Conservation (phyloP, 2,888 invertebrate species). For the Apotomis turbidana region DNA sequence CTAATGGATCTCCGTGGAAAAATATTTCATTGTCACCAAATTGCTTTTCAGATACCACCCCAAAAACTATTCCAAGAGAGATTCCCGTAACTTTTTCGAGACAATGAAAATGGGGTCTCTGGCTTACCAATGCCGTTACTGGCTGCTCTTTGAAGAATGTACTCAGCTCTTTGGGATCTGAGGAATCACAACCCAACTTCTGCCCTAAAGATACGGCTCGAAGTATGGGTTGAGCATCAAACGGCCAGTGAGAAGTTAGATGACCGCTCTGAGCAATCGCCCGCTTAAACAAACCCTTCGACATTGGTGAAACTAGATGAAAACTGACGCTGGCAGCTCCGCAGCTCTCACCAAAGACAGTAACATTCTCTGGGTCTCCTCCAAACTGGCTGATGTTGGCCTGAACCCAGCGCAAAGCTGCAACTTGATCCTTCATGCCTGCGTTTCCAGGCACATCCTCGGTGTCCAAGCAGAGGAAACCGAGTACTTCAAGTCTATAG, state of each 20-base stretch:
- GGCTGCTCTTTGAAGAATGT: slow-evolving; percentile 25
- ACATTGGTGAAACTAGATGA: slow-evolving; percentile 60
- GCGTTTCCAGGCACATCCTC: slow-evolving; percentile 66
- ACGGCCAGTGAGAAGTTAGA: slow-evolving; percentile 16
- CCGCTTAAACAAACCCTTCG: slow-evolving; percentile 56
- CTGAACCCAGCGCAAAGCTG: slow-evolving; percentile 61
- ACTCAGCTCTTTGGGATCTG: slow-evolving; percentile 19
- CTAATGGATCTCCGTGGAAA: slow-evolving; percentile 57
- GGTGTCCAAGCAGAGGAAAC: slow-evolving; percentile 61
- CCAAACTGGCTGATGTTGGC: slow-evolving; percentile 59
- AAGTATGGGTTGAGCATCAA: not conserved
- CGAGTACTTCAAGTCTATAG: slow-evolving; percentile 62
- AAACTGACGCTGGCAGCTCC: slow-evolving; percentile 51
- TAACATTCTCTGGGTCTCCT: slow-evolving; percentile 59
- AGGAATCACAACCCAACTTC: slow-evolving; percentile 14
- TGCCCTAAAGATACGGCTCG: slow-evolving; percentile 9
- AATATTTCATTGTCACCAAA: slow-evolving; percentile 62
- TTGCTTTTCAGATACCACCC: slow-evolving; percentile 57
- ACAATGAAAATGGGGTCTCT: not conserved
- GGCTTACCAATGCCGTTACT: not conserved
- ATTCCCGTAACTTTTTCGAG: slow-evolving; percentile 9
- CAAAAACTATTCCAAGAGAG: slow-evolving; percentile 49
- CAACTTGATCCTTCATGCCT: slow-evolving; percentile 65
- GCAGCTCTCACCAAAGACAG: slow-evolving; percentile 63
- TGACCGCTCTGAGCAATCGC: slow-evolving; percentile 59